Base-by-base conservation (phyloP, 2,113 vertebrate species). In the Antigone vipio region DNA sequence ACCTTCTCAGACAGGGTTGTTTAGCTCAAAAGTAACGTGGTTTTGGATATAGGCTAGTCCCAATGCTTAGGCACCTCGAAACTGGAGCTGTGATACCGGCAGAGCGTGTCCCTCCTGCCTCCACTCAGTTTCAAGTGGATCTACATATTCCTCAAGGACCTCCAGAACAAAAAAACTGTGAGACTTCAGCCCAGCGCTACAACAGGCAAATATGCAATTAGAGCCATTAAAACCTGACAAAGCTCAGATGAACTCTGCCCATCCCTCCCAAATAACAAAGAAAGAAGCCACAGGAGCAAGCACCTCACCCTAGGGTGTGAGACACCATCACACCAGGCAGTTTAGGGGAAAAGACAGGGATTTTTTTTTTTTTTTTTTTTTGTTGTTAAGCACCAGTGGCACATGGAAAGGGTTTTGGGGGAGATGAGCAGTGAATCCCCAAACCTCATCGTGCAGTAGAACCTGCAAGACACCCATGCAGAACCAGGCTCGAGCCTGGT, bases 261-360 rank as follows among this genome's bases (percentile, higher is more conserved):
- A 11, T 42, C 53, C 34, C 22, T 85, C 30, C 17, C 42, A 83
- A 77, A 71, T 15, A 62, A 45, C 2, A 44, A 45, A 2, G 6
- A 62, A 73, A 2, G 6, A 62, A 73, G 21, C 19, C 55, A 32
- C 12, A 34, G 38, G 30, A 79, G 26, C 53, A 84, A 42, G 4
- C 17, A n/a, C 26, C 9, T 59, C 22, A 24, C 5, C 14, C 24
- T 0, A 1, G 12, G 4, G 2, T 12, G 27, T 45, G 59, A 34
- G 45, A 69, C 42, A 76, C 10, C 13, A 60, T 18, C 69, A 58
- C 64, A 59, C 6, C n/a, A 40, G 15, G 24, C 3, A 35, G 27
- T 40, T 22, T 2, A 16, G 50, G 22, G 16, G 3, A 12, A 75
- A 68, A 85, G 20, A 60, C 0, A 3, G 3, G 4, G 6, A 4